Percentiles rank a stretch among this genome's conserved stretches.
These are phyloP conservation scores for Aphaenogaster ashmeadi DNA, from an alignment of 1,140 invertebrate genomes.

Conservation along the genomic window DNA sequence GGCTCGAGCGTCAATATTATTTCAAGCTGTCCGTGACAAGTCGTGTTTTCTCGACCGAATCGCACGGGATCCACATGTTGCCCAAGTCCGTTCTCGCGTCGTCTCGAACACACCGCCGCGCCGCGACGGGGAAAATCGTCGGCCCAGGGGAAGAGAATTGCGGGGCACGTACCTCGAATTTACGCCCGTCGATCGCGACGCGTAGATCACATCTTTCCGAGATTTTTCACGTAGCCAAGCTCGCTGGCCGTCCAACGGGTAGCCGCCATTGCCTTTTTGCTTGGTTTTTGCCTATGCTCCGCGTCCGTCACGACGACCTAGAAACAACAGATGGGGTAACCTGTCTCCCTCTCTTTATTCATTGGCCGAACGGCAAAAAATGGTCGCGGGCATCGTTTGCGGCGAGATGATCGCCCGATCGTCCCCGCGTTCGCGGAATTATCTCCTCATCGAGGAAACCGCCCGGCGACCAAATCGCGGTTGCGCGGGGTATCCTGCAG, in stretches of 20 bases:
- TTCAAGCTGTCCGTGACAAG: not conserved
- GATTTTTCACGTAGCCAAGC: constrained; percentile 71
- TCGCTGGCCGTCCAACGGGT: constrained; percentile 64
- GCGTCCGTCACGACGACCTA: constrained; percentile 67
- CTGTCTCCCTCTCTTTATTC: constrained; percentile 54
- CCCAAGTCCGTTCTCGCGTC: constrained; percentile 15
- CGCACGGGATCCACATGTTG: constrained; percentile 70
- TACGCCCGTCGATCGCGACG: constrained; percentile 42
- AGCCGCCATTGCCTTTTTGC: constrained; percentile 78
- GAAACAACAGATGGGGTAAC: constrained; percentile 69
- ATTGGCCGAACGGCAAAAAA: constrained; percentile 38
- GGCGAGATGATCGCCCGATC: not conserved
- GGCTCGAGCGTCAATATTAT: not conserved
- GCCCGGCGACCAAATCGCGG: too few species aligned
- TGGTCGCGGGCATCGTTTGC: not conserved
- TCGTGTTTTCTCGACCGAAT: constrained; percentile 47
- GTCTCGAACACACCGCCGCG: not conserved
- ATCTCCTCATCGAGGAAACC: not conserved
- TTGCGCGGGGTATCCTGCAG: too few species aligned
- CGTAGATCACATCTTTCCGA: constrained; percentile 77
- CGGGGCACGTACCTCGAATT: constrained; percentile 69
- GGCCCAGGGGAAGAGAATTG: not conserved
- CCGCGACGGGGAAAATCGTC: not conserved
- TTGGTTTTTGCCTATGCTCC: constrained; percentile 71
- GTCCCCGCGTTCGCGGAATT: not conserved